phyloP scores from a whole-genome alignment of 2,113 vertebrate genomes.

The Oncorhynchus mykiss region DNA sequence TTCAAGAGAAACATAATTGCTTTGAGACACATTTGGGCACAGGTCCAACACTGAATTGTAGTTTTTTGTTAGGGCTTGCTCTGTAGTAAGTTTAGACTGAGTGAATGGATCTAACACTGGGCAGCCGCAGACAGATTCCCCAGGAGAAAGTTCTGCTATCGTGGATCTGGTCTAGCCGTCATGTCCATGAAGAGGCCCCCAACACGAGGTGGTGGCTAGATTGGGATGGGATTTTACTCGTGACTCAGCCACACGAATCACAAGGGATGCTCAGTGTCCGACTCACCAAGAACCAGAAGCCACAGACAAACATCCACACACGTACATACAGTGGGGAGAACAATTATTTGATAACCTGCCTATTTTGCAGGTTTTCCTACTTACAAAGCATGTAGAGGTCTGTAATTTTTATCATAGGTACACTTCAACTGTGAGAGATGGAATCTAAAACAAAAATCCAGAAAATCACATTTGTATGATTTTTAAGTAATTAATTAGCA shows the following conservation, averaged over 20 bases:
- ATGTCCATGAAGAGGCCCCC: conserved; percentile 10
- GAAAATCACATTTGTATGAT: no score
- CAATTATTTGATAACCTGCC: no score
- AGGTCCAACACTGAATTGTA: background rate
- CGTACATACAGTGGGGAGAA: conserved; percentile 17
- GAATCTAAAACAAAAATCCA: no score
- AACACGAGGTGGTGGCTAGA: background rate
- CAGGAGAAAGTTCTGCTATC: conserved; percentile 23
- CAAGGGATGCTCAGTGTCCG: conserved; percentile 9
- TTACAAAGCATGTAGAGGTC: no score
- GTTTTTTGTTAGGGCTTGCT: background rate
- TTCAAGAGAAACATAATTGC: conserved; percentile 9
- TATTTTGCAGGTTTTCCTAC: no score
- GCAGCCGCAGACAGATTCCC: conserved; percentile 31
- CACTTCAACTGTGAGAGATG: no score
- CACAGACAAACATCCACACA: conserved; percentile 23
- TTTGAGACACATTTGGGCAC: background rate
- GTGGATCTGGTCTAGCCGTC: conserved; percentile 7
- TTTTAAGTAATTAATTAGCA: no score
- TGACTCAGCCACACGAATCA: conserved; percentile 52
- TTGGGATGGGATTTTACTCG: conserved; percentile 16
- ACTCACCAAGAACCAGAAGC: conserved; percentile 34
- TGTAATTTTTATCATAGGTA: no score
- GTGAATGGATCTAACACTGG: background rate
- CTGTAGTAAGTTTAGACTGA: background rate